phyloP scores from a whole-genome alignment of 2,113 vertebrate species.

The Hyla sarda region DNA sequence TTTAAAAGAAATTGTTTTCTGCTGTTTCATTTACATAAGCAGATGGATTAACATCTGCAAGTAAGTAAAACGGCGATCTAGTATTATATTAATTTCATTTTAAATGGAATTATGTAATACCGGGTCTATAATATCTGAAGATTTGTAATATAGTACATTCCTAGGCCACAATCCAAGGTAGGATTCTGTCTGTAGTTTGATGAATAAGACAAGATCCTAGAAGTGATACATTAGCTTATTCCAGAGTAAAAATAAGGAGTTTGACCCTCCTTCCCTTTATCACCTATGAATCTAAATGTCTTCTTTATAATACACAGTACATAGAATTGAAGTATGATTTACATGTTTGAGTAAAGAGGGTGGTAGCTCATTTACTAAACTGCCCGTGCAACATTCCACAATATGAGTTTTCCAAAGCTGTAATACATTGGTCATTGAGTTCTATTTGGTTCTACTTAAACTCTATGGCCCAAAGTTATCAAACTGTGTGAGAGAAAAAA shows the following conservation, averaged over 20 bases:
- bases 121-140: neutral
- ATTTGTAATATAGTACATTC: neutral
- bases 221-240: neutral
- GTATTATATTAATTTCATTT: neutral
- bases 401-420: too few relatives aligned
- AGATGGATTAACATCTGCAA: conserved; percentile 10
- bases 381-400: too few relatives aligned
- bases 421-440: too few relatives aligned
- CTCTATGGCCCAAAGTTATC: too few relatives aligned
- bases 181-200: neutral
- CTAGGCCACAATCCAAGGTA: neutral
- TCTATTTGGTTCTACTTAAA: too few relatives aligned
- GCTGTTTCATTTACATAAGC: conserved; percentile 22
- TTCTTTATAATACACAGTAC: neutral
- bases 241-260: neutral
- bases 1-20: conserved; percentile 43
- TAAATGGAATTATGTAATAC: neutral
- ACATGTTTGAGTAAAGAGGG: too few relatives aligned
- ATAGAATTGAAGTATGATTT: too few relatives aligned
- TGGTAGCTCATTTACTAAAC: too few relatives aligned
- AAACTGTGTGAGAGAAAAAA: too few relatives aligned
- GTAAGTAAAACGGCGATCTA: neutral
- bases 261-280: neutral
- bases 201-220: neutral
- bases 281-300: neutral